Evolutionary conservation across 2,888 invertebrate genomes (phyloP).

Genomic region (Chymomyza amoena): DNA sequence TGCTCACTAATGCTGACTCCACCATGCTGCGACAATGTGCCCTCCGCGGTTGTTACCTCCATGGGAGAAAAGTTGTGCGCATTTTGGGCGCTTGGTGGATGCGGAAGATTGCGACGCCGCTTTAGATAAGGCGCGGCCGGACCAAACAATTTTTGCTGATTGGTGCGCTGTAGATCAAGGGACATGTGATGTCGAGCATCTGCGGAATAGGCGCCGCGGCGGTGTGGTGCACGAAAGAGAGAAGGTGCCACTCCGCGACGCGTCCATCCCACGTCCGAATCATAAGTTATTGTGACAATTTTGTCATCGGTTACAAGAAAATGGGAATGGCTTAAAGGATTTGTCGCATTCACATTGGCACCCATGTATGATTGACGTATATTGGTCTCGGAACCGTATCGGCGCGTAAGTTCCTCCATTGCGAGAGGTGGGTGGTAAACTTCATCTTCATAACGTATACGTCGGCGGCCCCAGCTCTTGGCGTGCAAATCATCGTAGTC

Average conservation of each 20-base stretch:
- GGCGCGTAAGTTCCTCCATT: conserved; percentile 60
- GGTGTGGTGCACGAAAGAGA: conserved; percentile 73
- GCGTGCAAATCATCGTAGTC: conserved; percentile 77
- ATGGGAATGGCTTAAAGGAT: conserved; percentile 78
- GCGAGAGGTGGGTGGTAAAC: conserved; percentile 49
- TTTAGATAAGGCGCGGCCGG: conserved; percentile 75
- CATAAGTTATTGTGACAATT: conserved; percentile 79
- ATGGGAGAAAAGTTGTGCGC: conserved; percentile 77
- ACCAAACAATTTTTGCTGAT: conserved; percentile 76
- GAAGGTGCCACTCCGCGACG: conserved; percentile 77
- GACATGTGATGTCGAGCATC: conserved; percentile 76
- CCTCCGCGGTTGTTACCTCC: conserved; percentile 45
- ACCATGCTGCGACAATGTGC: conserved; percentile 42
- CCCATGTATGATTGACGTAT: conserved; percentile 78
- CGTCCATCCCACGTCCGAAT: conserved; percentile 79
- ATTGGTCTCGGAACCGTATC: conserved; percentile 78
- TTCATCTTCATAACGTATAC: conserved; percentile 78
- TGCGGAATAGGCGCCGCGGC: conserved; percentile 47
- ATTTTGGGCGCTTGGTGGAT: conserved; percentile 77
- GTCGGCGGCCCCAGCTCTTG: conserved; percentile 77
- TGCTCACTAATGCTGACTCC: conserved; percentile 80
- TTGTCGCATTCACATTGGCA: conserved; percentile 71
- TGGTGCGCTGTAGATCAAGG: conserved; percentile 74
- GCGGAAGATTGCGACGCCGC: conserved; percentile 75
- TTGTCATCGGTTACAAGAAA: conserved; percentile 79